Evolutionary conservation across 2,888 invertebrate genomes (phyloP).

Genomic region (Calliphora vomitoria): DNA sequence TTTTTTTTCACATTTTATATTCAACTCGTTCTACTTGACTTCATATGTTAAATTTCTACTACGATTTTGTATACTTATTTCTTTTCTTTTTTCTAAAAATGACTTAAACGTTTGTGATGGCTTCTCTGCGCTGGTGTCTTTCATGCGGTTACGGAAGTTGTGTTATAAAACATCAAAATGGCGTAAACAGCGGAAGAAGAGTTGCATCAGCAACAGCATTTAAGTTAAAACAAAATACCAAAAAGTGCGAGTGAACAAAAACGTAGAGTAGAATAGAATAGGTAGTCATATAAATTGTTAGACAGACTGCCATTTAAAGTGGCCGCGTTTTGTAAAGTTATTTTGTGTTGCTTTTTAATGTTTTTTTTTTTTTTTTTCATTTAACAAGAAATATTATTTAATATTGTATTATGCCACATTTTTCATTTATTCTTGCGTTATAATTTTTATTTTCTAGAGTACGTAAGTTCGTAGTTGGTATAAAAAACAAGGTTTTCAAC

Average conservation of each 20-base stretch:
- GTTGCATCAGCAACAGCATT: slow-evolving; percentile 58
- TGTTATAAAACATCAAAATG: slow-evolving; percentile 81
- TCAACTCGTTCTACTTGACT: slow-evolving; percentile 53
- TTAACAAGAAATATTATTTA: slow-evolving; percentile 53
- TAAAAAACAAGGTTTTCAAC: background rate
- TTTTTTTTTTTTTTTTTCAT: background rate
- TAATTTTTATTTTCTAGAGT: too few species aligned
- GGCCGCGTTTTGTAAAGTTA: slow-evolving; percentile 5
- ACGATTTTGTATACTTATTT: background rate
- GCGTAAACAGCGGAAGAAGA: slow-evolving; percentile 76
- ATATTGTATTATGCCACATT: slow-evolving; percentile 57
- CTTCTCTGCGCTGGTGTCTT: slow-evolving; percentile 38
- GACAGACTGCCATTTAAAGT: slow-evolving; percentile 44
- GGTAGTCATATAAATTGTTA: slow-evolving; percentile 64
- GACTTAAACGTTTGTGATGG: slow-evolving; percentile 53
- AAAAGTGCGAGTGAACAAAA: slow-evolving; percentile 19
- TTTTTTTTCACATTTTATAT: slow-evolving; percentile 51
- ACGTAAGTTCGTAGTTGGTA: too few species aligned
- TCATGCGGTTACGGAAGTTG: slow-evolving; percentile 77
- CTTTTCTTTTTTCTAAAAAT: slow-evolving; percentile 12
- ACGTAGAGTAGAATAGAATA: background rate
- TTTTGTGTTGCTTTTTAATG: too few species aligned
- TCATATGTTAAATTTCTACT: slow-evolving; percentile 65
- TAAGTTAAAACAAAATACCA: background rate
- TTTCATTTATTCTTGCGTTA: slow-evolving; percentile 1